Percentiles rank a stretch among this genome's conserved stretches.
Conservation (phyloP, 2,888 invertebrate genomes). For the Agrochola macilenta region DNA sequence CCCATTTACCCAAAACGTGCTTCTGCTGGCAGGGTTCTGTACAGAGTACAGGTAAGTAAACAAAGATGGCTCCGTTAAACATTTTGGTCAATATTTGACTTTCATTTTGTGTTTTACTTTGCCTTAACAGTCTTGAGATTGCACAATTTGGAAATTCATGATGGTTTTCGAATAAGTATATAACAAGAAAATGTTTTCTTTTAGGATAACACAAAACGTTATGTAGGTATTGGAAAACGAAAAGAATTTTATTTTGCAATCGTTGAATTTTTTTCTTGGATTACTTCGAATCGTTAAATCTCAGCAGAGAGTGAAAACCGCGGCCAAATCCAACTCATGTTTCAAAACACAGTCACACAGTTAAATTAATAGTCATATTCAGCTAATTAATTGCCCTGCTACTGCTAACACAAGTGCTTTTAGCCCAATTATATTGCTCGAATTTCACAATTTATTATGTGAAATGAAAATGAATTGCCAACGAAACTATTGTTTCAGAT, state of each 20-base stretch:
- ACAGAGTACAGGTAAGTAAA: neutral
- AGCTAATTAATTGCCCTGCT: constrained; percentile 35
- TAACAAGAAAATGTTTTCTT: neutral
- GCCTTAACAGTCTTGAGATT: neutral
- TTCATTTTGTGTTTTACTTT: neutral
- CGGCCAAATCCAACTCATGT: neutral
- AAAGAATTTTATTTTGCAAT: neutral
- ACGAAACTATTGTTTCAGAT: constrained; percentile 66
- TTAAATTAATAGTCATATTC: constrained; percentile 22
- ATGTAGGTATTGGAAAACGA: neutral
- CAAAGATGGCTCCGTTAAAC: constrained; percentile 3
- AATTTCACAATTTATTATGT: constrained; percentile 62
- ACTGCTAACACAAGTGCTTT: constrained; percentile 20
- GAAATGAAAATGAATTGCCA: constrained; percentile 66
- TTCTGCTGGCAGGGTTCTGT: neutral
- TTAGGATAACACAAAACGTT: neutral
- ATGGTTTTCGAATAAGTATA: too few species aligned
- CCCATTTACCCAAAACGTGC: constrained; percentile 7
- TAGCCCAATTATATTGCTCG: constrained; percentile 38
- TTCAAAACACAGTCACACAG: constrained; percentile 20
- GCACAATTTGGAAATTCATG: neutral
- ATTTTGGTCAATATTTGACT: constrained; percentile 9
- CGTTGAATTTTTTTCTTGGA: neutral
- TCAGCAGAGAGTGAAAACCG: neutral
- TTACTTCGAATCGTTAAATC: neutral